Conservation (phyloP, 2,113 vertebrate genomes). For the Indicator indicator region DNA sequence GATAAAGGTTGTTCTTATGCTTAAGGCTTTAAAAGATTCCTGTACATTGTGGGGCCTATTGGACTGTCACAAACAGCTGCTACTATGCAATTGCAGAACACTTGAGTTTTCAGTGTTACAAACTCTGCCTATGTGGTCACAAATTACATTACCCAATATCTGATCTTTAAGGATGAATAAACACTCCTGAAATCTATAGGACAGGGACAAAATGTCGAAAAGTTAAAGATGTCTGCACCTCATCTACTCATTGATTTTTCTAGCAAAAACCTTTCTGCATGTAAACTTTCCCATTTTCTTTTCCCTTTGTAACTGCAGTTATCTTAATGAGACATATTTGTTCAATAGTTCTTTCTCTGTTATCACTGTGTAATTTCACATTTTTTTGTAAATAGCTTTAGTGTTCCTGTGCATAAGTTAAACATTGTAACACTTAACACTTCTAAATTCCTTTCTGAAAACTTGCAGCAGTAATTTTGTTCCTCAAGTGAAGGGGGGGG, state of each 20-base stretch:
- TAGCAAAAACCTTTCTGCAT: neutral
- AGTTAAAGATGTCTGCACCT: neutral
- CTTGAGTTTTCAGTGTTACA: neutral
- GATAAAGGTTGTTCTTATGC: neutral
- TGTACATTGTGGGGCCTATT: neutral
- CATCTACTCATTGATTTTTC: neutral
- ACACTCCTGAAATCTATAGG: neutral
- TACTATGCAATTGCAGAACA: neutral
- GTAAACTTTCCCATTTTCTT: neutral
- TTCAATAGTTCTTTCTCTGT: neutral
- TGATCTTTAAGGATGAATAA: neutral
- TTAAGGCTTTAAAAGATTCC: neutral
- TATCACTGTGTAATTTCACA: neutral
- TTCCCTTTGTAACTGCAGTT: neutral
- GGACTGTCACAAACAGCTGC: neutral
- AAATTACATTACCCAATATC: neutral
- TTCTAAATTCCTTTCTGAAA: neutral
- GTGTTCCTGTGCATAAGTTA: neutral
- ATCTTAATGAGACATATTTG: neutral
- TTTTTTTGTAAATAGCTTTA: neutral
- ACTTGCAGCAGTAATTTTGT: neutral
- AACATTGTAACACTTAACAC: neutral
- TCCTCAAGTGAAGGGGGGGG: neutral
- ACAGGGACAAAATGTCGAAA: neutral
- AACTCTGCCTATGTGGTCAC: neutral